Percentiles rank a stretch among this genome's conserved stretches.
Conservation (phyloP, 2,797 vertebrate species). For the Fundulus diaphanus region DNA sequence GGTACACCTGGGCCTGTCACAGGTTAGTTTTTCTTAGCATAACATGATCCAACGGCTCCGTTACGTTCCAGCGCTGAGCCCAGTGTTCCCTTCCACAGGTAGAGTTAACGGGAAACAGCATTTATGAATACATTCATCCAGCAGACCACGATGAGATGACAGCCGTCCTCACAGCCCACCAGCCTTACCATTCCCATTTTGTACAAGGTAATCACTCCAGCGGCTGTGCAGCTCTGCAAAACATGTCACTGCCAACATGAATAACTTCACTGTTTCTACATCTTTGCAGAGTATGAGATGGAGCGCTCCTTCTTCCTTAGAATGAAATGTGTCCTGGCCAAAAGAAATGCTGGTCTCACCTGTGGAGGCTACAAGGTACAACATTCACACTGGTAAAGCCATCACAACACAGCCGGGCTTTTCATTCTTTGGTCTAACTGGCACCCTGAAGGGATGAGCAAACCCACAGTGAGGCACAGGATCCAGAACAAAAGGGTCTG, state of each 20-base stretch:
- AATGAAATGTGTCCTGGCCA: slow-evolving; percentile 98
- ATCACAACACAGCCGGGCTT: not conserved
- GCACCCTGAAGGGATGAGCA: not conserved
- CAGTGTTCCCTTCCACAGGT: slow-evolving; percentile 85
- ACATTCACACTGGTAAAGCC: not conserved
- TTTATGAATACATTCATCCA: slow-evolving; percentile 97
- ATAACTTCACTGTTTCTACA: not conserved
- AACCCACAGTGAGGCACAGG: not conserved
- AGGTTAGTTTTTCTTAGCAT: slow-evolving; percentile 80
- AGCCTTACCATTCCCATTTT: slow-evolving; percentile 96
- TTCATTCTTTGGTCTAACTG: not conserved
- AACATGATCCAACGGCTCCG: not conserved
- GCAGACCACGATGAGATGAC: slow-evolving; percentile 98
- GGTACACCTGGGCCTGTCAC: slow-evolving; percentile 95
- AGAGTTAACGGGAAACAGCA: slow-evolving; percentile 98
- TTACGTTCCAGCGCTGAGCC: slow-evolving; percentile 33
- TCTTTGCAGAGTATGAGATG: slow-evolving; percentile 90
- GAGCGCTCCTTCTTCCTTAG: slow-evolving; percentile 96
- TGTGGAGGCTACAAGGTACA: slow-evolving; percentile 97
- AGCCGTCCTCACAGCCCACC: slow-evolving; percentile 94
- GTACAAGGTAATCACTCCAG: slow-evolving; percentile 86
- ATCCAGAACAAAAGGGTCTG: not conserved
- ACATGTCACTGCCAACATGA: not conserved
- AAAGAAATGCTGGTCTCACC: slow-evolving; percentile 95
- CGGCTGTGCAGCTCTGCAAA: not conserved